These are phyloP conservation scores for Iguana delicatissima DNA, from an alignment of 2,797 vertebrate species.

Conservation along the genomic window DNA sequence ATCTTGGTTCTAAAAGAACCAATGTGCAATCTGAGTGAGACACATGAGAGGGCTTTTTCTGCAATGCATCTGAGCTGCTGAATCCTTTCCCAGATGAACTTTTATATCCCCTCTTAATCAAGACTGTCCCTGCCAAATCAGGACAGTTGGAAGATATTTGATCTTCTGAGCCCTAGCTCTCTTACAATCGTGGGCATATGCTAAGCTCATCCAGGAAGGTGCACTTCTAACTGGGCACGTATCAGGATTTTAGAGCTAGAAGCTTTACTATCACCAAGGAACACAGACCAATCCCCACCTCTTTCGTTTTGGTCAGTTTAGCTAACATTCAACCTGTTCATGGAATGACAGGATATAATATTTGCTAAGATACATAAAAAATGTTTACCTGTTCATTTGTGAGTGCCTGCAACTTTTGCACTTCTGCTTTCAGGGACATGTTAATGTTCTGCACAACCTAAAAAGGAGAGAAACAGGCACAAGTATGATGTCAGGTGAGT, in stretches of 20 bases:
- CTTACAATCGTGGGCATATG: not conserved
- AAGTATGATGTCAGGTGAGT: not conserved
- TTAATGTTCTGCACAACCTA: slow-evolving; percentile 90
- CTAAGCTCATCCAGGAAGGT: not conserved
- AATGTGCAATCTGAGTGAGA: no score
- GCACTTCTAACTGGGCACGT: not conserved
- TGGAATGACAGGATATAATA: not conserved
- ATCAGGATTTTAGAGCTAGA: not conserved
- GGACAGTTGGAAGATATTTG: no score
- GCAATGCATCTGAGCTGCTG: no score
- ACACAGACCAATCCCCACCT: not conserved
- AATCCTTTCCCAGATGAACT: no score
- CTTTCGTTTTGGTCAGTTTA: not conserved
- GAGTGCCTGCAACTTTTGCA: slow-evolving; percentile 91
- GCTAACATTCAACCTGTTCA: not conserved
- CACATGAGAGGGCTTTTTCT: no score
- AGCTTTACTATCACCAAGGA: not conserved
- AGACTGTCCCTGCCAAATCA: no score
- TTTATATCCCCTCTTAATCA: no score
- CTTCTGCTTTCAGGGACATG: slow-evolving; percentile 89
- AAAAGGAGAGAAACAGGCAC: slow-evolving; percentile 22
- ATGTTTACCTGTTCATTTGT: slow-evolving; percentile 91
- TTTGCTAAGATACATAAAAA: no score
- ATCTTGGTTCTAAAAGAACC: no score
- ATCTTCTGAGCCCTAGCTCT: not conserved